Percentiles rank a stretch among this genome's conserved stretches.
phyloP scores from a whole-genome alignment of 2,113 vertebrate species.

The Otocyon megalotis region DNA sequence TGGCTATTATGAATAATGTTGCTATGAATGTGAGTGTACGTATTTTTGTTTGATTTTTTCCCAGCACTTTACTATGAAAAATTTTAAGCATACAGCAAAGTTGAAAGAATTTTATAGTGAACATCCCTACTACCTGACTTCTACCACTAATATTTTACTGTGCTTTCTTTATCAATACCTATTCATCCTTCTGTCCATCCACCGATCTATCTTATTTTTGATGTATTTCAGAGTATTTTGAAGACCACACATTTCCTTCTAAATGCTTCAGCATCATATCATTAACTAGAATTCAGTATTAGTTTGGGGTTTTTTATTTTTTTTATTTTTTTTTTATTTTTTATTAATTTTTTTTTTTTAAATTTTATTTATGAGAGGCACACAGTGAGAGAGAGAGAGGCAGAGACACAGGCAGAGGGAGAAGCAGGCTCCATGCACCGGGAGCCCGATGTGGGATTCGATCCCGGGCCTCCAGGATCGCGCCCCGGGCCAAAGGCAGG shows the following conservation, averaged over 20 bases:
- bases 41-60: background rate
- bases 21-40: background rate
- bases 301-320: background rate
- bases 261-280: background rate
- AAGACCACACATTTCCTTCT: background rate
- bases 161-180: background rate
- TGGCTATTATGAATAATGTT: background rate
- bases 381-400: too few species aligned
- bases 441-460: too few species aligned
- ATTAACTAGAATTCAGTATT: constrained; percentile 38
- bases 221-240: constrained; percentile 1
- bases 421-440: too few species aligned
- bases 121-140: background rate
- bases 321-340: background rate
- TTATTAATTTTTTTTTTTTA: too few species aligned
- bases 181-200: background rate
- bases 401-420: too few species aligned
- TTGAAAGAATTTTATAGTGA: constrained; percentile 26
- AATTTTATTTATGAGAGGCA: background rate
- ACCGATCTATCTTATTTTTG: background rate
- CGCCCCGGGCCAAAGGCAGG: too few species aligned
- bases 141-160: background rate
- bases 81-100: background rate
- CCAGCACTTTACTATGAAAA: constrained; percentile 23
- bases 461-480: too few species aligned